A percentile compares a stretch with the other conserved stretches of the same genome.
These are phyloP conservation scores for Trissoscelio sp. DNA, from an alignment of 2,888 invertebrate species.

Conservation along the genomic window DNA sequence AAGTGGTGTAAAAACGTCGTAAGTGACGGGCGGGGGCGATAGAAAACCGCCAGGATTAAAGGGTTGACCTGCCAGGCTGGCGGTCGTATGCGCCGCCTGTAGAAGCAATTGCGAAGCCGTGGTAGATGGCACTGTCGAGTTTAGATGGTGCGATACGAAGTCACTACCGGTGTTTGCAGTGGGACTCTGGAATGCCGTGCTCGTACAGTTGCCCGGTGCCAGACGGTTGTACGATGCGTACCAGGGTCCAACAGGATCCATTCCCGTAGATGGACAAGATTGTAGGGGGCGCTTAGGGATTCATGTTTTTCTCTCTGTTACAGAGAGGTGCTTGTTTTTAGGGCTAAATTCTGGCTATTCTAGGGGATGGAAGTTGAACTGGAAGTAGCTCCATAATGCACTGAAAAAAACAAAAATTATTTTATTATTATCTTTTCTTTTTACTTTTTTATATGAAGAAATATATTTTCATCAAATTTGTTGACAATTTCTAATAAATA, in stretches of 20 bases:
- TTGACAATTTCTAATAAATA: too few relatives aligned
- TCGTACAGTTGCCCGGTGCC: conserved; percentile 88
- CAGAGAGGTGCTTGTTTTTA: too few relatives aligned
- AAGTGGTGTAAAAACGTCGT: conserved; percentile 93
- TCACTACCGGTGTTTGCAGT: conserved; percentile 88
- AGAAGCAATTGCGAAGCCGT: conserved; percentile 88
- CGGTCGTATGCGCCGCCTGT: conserved; percentile 87
- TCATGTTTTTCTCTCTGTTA: too few relatives aligned
- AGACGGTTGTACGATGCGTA: conserved; percentile 93
- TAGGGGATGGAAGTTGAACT: too few relatives aligned
- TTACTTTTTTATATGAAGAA: too few relatives aligned
- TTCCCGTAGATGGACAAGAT: conserved; percentile 80
- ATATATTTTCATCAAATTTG: too few relatives aligned
- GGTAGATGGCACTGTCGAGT: conserved; percentile 85
- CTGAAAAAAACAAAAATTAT: too few relatives aligned
- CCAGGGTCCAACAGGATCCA: conserved; percentile 97
- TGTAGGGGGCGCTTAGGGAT: too few relatives aligned
- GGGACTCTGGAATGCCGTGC: conserved; percentile 86
- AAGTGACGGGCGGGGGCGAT: conserved; percentile 90
- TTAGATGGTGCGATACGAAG: conserved; percentile 83
- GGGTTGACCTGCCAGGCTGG: conserved; percentile 86
- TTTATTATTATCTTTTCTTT: too few relatives aligned
- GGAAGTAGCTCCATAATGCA: too few relatives aligned
- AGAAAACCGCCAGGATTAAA: conserved; percentile 90
- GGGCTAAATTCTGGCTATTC: too few relatives aligned